phyloP scores from a whole-genome alignment of 2,888 invertebrate genomes.

The Scaptomyza polygonia region DNA sequence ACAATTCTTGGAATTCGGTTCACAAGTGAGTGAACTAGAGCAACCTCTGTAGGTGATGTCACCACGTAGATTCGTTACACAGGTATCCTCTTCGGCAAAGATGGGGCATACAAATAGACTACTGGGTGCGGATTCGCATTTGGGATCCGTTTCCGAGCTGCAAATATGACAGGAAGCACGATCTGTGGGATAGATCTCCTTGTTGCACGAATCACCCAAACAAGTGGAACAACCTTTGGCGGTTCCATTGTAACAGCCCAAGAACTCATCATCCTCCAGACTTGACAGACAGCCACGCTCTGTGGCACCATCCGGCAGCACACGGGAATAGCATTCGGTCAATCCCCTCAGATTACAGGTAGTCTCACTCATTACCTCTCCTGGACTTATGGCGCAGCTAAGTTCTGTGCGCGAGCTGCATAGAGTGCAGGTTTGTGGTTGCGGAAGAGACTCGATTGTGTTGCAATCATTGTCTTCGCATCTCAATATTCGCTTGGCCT shows the following conservation, averaged over 20 bases:
- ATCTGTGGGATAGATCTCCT: conserved; percentile 60
- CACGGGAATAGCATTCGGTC: conserved; percentile 78
- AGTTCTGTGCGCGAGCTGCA: conserved; percentile 80
- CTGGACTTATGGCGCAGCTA: conserved; percentile 69
- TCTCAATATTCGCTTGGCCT: conserved; percentile 64
- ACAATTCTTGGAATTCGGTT: conserved; percentile 65
- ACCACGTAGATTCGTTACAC: conserved; percentile 70
- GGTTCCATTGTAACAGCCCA: conserved; percentile 74
- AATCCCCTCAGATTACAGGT: conserved; percentile 59
- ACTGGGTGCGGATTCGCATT: conserved; percentile 67
- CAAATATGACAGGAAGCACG: conserved; percentile 79
- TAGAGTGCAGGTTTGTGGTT: conserved; percentile 61
- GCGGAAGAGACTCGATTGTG: conserved; percentile 53
- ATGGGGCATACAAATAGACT: conserved; percentile 67
- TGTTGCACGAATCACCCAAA: conserved; percentile 70
- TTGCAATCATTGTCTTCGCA: conserved; percentile 78
- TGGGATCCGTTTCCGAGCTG: conserved; percentile 61
- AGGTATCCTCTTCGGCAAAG: conserved; percentile 67
- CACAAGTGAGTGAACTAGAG: conserved; percentile 68
- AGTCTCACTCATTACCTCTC: conserved; percentile 45
- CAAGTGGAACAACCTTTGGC: conserved; percentile 70
- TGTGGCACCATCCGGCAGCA: conserved; percentile 75
- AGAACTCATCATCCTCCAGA: conserved; percentile 75
- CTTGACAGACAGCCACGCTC: conserved; percentile 81
- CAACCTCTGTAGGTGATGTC: conserved; percentile 77